phyloP scores from a whole-genome alignment of 1,140 invertebrate species.

The Eumeta japonica region DNA sequence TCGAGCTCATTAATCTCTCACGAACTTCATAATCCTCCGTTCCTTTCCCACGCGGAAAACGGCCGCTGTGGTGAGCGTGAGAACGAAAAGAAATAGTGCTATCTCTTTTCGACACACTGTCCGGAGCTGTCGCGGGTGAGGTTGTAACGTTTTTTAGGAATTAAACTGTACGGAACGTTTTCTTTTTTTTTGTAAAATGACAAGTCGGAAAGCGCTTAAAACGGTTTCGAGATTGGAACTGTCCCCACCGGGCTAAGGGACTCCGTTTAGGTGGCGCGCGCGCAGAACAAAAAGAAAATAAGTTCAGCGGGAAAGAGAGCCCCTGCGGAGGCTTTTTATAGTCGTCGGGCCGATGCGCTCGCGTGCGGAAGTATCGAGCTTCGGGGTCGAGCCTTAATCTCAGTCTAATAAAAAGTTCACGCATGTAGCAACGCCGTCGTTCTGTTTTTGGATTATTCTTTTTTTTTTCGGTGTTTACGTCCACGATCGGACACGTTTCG shows the following conservation, averaged over 20 bases:
- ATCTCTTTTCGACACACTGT: too few species aligned
- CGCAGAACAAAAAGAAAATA: slow-evolving; percentile 41
- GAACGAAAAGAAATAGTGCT: slow-evolving; percentile 21
- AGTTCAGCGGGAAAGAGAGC: slow-evolving; percentile 47
- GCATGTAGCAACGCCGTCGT: slow-evolving; percentile 43
- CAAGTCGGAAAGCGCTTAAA: slow-evolving; percentile 32
- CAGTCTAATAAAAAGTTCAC: slow-evolving; percentile 54
- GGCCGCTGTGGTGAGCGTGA: slow-evolving; percentile 16
- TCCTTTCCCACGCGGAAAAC: slow-evolving; percentile 36
- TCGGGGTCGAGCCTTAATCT: slow-evolving; percentile 48
- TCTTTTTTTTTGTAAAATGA: slow-evolving; percentile 35
- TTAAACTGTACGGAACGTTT: slow-evolving; percentile 10
- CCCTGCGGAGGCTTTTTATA: slow-evolving; percentile 46
- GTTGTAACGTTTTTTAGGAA: too few species aligned
- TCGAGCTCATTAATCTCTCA: slow-evolving; percentile 43
- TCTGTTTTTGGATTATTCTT: slow-evolving; percentile 32
- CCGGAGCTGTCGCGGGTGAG: too few species aligned
- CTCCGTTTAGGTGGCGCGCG: slow-evolving; percentile 32
- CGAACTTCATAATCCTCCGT: slow-evolving; percentile 28
- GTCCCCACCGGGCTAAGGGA: slow-evolving; percentile 24
- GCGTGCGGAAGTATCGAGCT: slow-evolving; percentile 49
- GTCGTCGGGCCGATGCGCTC: slow-evolving; percentile 48
- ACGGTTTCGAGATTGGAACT: slow-evolving; percentile 32
- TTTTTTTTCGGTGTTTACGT: slow-evolving; percentile 25
- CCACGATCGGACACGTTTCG: slow-evolving; percentile 15